A percentile compares a stretch with the other conserved stretches of the same genome.
These are phyloP conservation scores for Acholoe squamosa DNA, from an alignment of 2,888 invertebrate species.

Conservation along the genomic window DNA sequence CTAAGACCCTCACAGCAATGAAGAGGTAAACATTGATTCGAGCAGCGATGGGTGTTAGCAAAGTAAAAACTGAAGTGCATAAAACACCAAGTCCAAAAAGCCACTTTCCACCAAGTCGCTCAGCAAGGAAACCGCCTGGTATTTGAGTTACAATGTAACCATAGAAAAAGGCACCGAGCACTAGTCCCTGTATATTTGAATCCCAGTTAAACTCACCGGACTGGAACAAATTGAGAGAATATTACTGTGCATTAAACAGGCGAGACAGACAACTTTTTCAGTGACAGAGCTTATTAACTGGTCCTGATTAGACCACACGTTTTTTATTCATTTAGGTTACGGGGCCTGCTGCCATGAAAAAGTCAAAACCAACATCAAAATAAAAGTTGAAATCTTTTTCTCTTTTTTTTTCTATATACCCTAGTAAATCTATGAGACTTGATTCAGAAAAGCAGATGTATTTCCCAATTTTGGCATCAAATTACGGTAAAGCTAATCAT, in stretches of 20 bases:
- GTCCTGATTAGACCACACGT: too few species aligned
- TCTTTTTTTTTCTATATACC: too few species aligned
- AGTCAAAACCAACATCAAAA: too few species aligned
- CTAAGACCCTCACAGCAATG: conserved; percentile 89
- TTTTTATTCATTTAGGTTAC: too few species aligned
- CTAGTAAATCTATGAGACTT: too few species aligned
- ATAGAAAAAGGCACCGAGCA: conserved; percentile 82
- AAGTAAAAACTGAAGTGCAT: conserved; percentile 91
- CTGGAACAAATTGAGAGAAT: conserved; percentile 65
- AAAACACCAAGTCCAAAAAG: conserved; percentile 91
- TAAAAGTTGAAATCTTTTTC: too few species aligned
- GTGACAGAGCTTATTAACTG: too few species aligned
- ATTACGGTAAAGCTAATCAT: too few species aligned
- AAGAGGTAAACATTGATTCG: conserved; percentile 88
- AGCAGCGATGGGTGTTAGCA: conserved; percentile 91
- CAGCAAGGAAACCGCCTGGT: conserved; percentile 86
- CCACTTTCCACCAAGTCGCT: conserved; percentile 93
- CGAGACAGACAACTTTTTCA: too few species aligned
- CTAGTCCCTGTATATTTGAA: conserved; percentile 75
- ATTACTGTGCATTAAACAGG: too few species aligned
- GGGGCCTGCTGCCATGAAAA: background rate
- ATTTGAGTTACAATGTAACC: conserved; percentile 80
- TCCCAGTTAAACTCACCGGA: conserved; percentile 80
- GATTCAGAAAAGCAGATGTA: too few species aligned
- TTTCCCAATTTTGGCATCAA: too few species aligned